phyloP scores from a whole-genome alignment of 2,113 vertebrate genomes.

The Phyllostomus discolor region DNA sequence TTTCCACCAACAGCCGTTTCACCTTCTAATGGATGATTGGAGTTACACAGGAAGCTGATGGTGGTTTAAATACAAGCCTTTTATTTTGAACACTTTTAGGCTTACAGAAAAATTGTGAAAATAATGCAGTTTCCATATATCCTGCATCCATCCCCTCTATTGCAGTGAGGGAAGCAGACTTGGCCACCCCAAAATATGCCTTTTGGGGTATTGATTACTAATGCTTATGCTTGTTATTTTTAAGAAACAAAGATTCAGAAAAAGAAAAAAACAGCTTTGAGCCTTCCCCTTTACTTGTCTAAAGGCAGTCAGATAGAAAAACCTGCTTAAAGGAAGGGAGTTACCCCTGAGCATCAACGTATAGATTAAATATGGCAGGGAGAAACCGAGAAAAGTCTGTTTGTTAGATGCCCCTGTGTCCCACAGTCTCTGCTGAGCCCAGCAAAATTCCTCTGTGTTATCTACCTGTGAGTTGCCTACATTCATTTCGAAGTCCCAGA shows the following conservation, averaged over 20 bases:
- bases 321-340: background rate
- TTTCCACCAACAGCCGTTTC: no score
- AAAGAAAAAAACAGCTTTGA: no score
- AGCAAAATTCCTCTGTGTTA: no score
- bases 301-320: background rate
- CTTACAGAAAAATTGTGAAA: background rate
- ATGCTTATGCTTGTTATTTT: background rate
- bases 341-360: background rate
- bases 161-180: background rate
- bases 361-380: background rate
- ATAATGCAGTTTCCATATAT: background rate
- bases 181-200: background rate
- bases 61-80: background rate
- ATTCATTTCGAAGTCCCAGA: no score
- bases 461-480: no score
- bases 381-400: background rate
- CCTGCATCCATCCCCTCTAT: background rate
- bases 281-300: background rate
- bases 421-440: background rate
- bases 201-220: background rate
- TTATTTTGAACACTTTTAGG: background rate
- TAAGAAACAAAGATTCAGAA: background rate
- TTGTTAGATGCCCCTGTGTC: background rate
- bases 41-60: background rate
- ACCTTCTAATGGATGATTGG: background rate